These are phyloP conservation scores for Charina bottae DNA, from an alignment of 2,113 vertebrate species.

Conservation along the genomic window DNA sequence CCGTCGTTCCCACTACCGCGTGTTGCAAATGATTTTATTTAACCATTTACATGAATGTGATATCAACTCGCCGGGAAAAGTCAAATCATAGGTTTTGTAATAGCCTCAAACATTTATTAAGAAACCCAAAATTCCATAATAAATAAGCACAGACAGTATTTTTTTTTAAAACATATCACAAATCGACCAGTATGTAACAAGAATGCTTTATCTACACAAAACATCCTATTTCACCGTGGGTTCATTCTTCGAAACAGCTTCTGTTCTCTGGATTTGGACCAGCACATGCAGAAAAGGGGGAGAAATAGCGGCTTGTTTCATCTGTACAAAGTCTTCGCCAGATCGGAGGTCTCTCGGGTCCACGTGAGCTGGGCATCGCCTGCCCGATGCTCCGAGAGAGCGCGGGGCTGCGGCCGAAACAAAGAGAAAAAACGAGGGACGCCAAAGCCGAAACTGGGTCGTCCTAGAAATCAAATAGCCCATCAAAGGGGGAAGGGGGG, in stretches of 20 bases:
- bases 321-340: slow-evolving; percentile 77
- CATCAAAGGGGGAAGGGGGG: slow-evolving; percentile 61
- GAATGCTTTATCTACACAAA: slow-evolving; percentile 98
- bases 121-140: slow-evolving; percentile 87
- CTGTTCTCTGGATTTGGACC: slow-evolving; percentile 80
- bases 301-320: slow-evolving; percentile 69
- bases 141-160: slow-evolving; percentile 95
- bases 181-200: slow-evolving; percentile 94
- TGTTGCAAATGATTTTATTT: slow-evolving; percentile 96
- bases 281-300: slow-evolving; percentile 88
- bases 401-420: slow-evolving; percentile 66
- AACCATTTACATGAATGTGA: slow-evolving; percentile 90
- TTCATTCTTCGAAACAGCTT: slow-evolving; percentile 84
- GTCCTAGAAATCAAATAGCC: slow-evolving; percentile 58
- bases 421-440: slow-evolving; percentile 61
- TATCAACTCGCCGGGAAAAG: slow-evolving; percentile 93
- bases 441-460: slow-evolving; percentile 56
- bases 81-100: slow-evolving; percentile 88
- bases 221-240: slow-evolving; percentile 96
- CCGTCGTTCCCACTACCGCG: slow-evolving; percentile 76
- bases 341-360: slow-evolving; percentile 60
- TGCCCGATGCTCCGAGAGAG: slow-evolving; percentile 56
- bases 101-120: slow-evolving; percentile 97
- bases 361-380: slow-evolving; percentile 63
- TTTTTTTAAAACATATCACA: slow-evolving; percentile 92